These are phyloP conservation scores for Hippocampus guttulatus DNA, from an alignment of 2,113 vertebrate genomes.

Conservation along the genomic window DNA sequence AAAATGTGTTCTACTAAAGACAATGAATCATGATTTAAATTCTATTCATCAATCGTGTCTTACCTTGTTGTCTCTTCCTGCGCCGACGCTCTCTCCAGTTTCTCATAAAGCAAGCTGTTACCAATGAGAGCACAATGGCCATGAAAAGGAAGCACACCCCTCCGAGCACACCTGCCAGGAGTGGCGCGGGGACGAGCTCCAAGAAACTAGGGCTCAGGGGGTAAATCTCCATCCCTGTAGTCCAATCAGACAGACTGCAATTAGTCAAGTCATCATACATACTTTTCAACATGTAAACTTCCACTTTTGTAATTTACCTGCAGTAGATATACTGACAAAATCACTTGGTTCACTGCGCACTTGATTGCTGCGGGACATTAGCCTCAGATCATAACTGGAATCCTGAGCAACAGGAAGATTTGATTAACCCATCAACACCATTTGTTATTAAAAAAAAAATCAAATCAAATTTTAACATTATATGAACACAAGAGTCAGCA, in stretches of 20 bases:
- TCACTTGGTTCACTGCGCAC: slow-evolving; percentile 88
- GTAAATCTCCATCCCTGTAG: slow-evolving; percentile 87
- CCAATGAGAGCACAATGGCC: slow-evolving; percentile 83
- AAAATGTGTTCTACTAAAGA: background rate
- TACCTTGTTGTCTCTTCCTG: slow-evolving; percentile 69
- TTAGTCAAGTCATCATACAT: background rate
- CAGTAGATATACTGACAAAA: slow-evolving; percentile 81
- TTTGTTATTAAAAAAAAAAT: background rate
- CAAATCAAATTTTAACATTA: background rate
- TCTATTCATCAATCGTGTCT: background rate
- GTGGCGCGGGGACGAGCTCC: slow-evolving; percentile 79
- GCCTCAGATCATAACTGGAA: slow-evolving; percentile 83
- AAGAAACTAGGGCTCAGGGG: slow-evolving; percentile 80
- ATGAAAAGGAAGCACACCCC: slow-evolving; percentile 88
- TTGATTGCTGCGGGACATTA: slow-evolving; percentile 82
- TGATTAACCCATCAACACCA: background rate
- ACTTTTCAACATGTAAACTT: background rate
- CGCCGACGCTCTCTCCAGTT: slow-evolving; percentile 66
- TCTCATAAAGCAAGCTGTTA: slow-evolving; percentile 84
- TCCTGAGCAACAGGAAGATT: slow-evolving; percentile 68
- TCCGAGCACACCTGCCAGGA: slow-evolving; percentile 85
- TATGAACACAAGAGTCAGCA: background rate
- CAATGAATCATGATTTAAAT: background rate
- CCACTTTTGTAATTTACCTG: slow-evolving; percentile 66
- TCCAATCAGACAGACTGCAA: background rate